These are phyloP conservation scores for Sturnira hondurensis DNA, from an alignment of 2,113 vertebrate genomes.

Conservation along the genomic window DNA sequence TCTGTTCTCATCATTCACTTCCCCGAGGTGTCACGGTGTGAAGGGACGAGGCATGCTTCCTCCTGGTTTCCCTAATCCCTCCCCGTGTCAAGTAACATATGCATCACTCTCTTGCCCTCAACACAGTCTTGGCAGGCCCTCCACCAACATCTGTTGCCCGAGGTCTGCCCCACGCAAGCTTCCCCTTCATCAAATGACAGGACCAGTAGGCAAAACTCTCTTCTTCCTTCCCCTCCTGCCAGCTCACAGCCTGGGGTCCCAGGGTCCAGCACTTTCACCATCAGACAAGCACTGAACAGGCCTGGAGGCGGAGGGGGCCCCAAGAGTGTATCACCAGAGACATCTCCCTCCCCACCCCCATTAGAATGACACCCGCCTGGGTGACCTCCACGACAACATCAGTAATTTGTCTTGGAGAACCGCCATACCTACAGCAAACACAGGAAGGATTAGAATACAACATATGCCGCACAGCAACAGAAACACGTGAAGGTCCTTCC, in stretches of 20 bases:
- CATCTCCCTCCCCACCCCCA: slow-evolving; percentile 39
- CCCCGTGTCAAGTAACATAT: slow-evolving; percentile 48
- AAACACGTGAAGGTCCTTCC: slow-evolving; percentile 30
- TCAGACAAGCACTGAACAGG: neutral
- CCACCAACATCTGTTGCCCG: slow-evolving; percentile 34
- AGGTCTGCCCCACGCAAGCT: slow-evolving; percentile 36
- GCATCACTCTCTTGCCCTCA: neutral
- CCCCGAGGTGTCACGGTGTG: slow-evolving; percentile 32
- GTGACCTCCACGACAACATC: slow-evolving; percentile 50
- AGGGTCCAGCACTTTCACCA: neutral
- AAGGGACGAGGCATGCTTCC: slow-evolving; percentile 41
- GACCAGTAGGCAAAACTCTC: neutral
- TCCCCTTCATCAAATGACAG: slow-evolving; percentile 51
- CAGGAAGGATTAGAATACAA: slow-evolving; percentile 61
- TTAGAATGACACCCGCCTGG: neutral
- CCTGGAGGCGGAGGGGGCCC: neutral
- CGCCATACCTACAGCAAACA: slow-evolving; percentile 72
- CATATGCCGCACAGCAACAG: slow-evolving; percentile 37
- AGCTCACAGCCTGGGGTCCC: slow-evolving; percentile 44
- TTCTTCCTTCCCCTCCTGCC: slow-evolving; percentile 50
- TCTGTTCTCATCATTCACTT: slow-evolving; percentile 49
- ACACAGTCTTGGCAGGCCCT: slow-evolving; percentile 39
- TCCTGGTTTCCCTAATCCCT: slow-evolving; percentile 55
- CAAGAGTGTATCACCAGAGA: neutral
- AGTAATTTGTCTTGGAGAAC: slow-evolving; percentile 62